Evolutionary conservation across 2,888 invertebrate genomes (phyloP).

Genomic region (Aphodius granarius): DNA sequence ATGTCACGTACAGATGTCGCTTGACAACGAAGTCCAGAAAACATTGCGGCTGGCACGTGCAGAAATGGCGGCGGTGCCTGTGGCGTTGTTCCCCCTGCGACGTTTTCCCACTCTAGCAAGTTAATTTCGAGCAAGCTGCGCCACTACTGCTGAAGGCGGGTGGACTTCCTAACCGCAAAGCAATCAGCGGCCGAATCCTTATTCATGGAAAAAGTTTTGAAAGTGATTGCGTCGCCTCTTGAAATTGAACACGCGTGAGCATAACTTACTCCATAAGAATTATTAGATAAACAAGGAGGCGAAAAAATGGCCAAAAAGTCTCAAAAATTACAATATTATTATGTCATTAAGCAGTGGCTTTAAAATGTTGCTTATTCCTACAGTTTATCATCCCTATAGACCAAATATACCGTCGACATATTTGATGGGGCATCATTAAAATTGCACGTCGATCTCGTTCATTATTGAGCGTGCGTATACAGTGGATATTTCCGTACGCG

Average conservation of each 20-base stretch:
- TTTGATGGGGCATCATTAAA: not conserved
- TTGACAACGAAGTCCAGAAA: not conserved
- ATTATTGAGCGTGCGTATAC: not conserved
- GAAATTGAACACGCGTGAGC: not conserved
- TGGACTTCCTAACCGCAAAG: not conserved
- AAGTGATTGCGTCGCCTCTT: not conserved
- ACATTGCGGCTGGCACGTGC: not conserved
- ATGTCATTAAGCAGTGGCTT: too few relatives aligned
- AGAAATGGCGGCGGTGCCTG: not conserved
- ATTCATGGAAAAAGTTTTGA: not conserved
- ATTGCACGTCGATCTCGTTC: not conserved
- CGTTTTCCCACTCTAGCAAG: not conserved
- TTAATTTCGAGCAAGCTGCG: not conserved
- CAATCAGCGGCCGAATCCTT: not conserved
- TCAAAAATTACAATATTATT: too few relatives aligned
- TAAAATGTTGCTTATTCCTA: too few relatives aligned
- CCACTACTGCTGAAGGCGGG: not conserved
- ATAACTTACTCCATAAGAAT: not conserved
- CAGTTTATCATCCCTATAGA: too few relatives aligned
- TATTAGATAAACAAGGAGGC: too few relatives aligned
- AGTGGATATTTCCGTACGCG: not conserved
- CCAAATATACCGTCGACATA: not conserved
- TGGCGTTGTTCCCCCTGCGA: not conserved
- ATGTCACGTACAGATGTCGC: not conserved
- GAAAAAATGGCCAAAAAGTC: too few relatives aligned